These are phyloP conservation scores for Drosophila cardini DNA, from an alignment of 1,140 invertebrate genomes.

Conservation along the genomic window DNA sequence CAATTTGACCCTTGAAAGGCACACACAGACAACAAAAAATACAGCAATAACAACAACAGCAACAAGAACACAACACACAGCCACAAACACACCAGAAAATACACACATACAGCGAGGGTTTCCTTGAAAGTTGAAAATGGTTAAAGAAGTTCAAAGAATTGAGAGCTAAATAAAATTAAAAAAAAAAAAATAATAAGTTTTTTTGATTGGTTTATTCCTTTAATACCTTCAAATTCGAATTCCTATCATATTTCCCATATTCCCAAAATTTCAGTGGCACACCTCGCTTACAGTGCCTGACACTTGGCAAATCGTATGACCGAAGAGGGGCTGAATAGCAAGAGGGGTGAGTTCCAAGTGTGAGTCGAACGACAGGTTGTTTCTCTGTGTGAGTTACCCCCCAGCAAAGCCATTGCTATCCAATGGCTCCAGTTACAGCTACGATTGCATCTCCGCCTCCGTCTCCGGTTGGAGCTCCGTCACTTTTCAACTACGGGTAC, in stretches of 20 bases:
- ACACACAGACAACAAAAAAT: conserved; percentile 56
- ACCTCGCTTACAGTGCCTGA: conserved; percentile 14
- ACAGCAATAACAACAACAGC: conserved; percentile 21
- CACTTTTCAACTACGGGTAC: background rate
- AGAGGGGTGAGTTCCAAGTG: conserved; percentile 23
- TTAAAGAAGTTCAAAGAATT: too few species aligned
- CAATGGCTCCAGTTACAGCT: conserved; percentile 28
- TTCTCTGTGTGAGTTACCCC: conserved; percentile 44
- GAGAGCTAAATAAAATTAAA: too few species aligned
- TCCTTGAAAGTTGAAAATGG: too few species aligned
- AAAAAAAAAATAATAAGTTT: too few species aligned
- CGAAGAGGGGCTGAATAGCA: background rate
- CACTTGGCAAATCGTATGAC: conserved; percentile 15
- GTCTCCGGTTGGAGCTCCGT: background rate
- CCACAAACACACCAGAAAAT: conserved; percentile 11
- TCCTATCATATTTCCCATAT: background rate
- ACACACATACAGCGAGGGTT: conserved; percentile 32
- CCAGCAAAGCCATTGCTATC: conserved; percentile 52
- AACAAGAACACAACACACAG: conserved; percentile 13
- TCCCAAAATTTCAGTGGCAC: background rate
- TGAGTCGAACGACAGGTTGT: conserved; percentile 67
- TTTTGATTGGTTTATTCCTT: too few species aligned
- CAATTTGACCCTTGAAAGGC: conserved; percentile 76
- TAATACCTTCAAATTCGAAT: too few species aligned
- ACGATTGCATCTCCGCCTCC: background rate